phyloP scores from a whole-genome alignment of 2,113 vertebrate genomes.

The Verasper variegatus region DNA sequence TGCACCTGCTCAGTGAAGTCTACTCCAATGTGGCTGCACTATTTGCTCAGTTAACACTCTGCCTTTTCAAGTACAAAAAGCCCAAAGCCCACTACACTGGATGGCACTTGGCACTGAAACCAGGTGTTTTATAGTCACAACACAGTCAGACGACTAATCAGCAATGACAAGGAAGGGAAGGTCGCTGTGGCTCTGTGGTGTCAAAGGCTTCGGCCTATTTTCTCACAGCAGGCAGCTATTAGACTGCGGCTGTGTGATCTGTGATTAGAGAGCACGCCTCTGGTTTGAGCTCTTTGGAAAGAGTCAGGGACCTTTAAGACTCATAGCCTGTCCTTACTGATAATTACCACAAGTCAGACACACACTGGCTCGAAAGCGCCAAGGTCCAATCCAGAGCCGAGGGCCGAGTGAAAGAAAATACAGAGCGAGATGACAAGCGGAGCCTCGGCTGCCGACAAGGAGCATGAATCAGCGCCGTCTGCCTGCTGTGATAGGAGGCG shows the following conservation, averaged over 20 bases:
- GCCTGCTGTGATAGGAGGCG: background rate
- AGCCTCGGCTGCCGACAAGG: background rate
- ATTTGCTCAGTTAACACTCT: slow-evolving; percentile 27
- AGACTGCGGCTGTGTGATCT: slow-evolving; percentile 43
- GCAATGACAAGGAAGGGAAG: slow-evolving; percentile 59
- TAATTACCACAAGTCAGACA: slow-evolving; percentile 30
- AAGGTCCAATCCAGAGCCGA: slow-evolving; percentile 29
- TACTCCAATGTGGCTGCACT: background rate
- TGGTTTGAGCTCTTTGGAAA: slow-evolving; percentile 40
- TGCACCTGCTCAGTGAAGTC: slow-evolving; percentile 42
- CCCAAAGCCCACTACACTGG: background rate
- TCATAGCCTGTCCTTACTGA: slow-evolving; percentile 55
- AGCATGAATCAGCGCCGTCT: slow-evolving; percentile 30
- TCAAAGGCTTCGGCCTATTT: slow-evolving; percentile 52
- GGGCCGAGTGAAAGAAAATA: slow-evolving; percentile 20
- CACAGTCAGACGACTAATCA: slow-evolving; percentile 58
- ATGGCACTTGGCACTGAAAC: slow-evolving; percentile 38
- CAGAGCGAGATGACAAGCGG: slow-evolving; percentile 7
- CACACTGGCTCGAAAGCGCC: background rate
- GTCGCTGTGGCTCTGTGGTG: slow-evolving; percentile 45
- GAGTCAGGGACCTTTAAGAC: slow-evolving; percentile 51
- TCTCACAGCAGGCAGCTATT: slow-evolving; percentile 60
- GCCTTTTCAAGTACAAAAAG: background rate
- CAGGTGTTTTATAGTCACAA: slow-evolving; percentile 73
- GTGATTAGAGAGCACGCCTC: slow-evolving; percentile 65